A percentile compares a stretch with the other conserved stretches of the same genome.
phyloP scores from a whole-genome alignment of 2,113 vertebrate genomes.

The Xiphorhynchus elegans region DNA sequence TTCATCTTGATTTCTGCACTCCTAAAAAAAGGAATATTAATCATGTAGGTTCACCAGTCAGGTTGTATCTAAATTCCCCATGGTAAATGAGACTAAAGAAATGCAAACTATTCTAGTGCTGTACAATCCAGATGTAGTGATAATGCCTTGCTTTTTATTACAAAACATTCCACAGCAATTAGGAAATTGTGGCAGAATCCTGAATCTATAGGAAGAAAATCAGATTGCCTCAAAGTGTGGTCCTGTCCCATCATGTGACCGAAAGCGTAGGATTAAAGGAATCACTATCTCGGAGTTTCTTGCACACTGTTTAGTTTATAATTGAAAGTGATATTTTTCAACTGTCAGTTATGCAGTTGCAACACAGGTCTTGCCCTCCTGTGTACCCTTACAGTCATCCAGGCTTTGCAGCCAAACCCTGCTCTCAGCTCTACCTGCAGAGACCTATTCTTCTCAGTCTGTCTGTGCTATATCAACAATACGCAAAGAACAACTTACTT shows the following conservation, averaged over 20 bases:
- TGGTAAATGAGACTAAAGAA: conserved; percentile 64
- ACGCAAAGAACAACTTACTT: background rate
- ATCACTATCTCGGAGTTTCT: background rate
- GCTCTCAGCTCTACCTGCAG: conserved; percentile 9
- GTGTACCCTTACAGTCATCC: background rate
- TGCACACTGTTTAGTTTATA: background rate
- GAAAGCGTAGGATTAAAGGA: conserved; percentile 38
- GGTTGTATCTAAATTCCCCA: conserved; percentile 30
- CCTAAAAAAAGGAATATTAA: background rate
- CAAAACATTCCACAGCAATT: conserved; percentile 57
- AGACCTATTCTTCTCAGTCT: conserved; percentile 26
- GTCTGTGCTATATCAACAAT: background rate
- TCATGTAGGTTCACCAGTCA: conserved; percentile 24
- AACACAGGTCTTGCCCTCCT: background rate
- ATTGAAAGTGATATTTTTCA: background rate
- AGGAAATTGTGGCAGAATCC: conserved; percentile 39
- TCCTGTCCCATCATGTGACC: conserved; percentile 38
- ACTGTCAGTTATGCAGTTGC: conserved; percentile 26
- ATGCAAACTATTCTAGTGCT: conserved; percentile 40
- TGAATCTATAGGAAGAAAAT: conserved; percentile 36
- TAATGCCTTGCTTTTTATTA: conserved; percentile 50
- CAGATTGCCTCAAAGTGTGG: conserved; percentile 36
- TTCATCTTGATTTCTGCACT: background rate
- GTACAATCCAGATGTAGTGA: conserved; percentile 52
- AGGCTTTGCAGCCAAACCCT: conserved; percentile 9